Evolutionary conservation across 2,888 invertebrate genomes (phyloP), one percentile per base, ranked within the genome.

Genomic region (Pollenia amentaria): DNA sequence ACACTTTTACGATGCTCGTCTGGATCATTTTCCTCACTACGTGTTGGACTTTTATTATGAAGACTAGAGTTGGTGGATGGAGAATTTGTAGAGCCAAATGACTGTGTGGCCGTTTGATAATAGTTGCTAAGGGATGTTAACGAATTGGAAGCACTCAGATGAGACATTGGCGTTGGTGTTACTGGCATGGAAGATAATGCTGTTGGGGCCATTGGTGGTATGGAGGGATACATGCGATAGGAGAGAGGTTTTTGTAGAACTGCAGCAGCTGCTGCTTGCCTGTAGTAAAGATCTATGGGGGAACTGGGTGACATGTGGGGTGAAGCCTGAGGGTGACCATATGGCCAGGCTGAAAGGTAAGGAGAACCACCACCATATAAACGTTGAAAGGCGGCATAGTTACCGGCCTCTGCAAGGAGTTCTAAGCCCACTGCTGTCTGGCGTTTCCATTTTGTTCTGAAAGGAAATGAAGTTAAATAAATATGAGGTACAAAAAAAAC

Each of bases 351-450:
- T 84, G 95, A 94, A 72, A 93, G 89, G 93, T 97, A 97, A 0
- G 96, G 96, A 62, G 95, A 95, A 8, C 95, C 95, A 16, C 90
- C 91, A 42, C 97, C 97, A 94, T 98, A 98, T 88, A 99, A 95
- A 88, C 99, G 95, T 94, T 99, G 99, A 92, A 99, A 98, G 12
- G 99, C 99, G 3, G 99, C 99, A 94, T 98, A 98, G 94, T 99
- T 99, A 21, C 98, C 98, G 0, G 99, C 98, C 93, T 99, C 99
- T 7, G 98, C 98, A 78, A 99, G 94, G 65, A 99, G 95, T 93
- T 99, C 99, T 89, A 99, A 94, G 0, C 99, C 99, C 3, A 99
- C 99, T 0, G 99, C 98, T 18, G 99, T 99, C 94, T 99, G 99
- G 4, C 99, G 96, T 94, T 99, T 99, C 99, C 99, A 99, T 95